Evolutionary conservation across 2,888 invertebrate species (phyloP).

Genomic region (Sabatieria punctata): DNA sequence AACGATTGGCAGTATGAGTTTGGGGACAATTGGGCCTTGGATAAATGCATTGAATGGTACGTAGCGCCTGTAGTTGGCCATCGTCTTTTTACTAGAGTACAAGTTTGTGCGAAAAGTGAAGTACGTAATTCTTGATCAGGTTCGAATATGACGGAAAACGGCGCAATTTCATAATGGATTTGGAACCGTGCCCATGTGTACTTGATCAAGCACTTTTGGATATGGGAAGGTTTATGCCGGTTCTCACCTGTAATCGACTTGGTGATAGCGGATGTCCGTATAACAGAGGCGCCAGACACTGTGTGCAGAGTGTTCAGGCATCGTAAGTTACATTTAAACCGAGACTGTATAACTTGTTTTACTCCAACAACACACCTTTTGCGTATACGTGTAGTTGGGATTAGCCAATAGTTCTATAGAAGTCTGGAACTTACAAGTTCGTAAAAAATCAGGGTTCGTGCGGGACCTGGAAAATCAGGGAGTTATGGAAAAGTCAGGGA

Average conservation of each 20-base stretch:
- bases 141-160: slow-evolving; percentile 23
- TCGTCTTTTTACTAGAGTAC: background rate
- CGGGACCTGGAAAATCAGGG: too few species aligned
- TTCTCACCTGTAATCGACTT: slow-evolving; percentile 73
- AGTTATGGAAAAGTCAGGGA: too few species aligned
- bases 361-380: too few species aligned
- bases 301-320: slow-evolving; percentile 73
- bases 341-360: too few species aligned
- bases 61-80: background rate
- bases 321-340: too few species aligned
- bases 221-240: slow-evolving; percentile 79
- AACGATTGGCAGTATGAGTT: slow-evolving; percentile 59
- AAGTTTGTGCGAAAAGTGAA: too few species aligned
- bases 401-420: too few species aligned
- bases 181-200: slow-evolving; percentile 57
- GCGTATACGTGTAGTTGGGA: too few species aligned
- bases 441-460: too few species aligned
- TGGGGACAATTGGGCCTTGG: slow-evolving; percentile 62
- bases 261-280: slow-evolving; percentile 67
- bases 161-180: slow-evolving; percentile 21
- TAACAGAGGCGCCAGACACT: slow-evolving; percentile 74
- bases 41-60: slow-evolving; percentile 76
- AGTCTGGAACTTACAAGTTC: too few species aligned
- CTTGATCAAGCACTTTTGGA: slow-evolving; percentile 63
- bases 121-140: too few species aligned